Percentiles rank a stretch among this genome's conserved stretches.
phyloP scores from a whole-genome alignment of 2,888 invertebrate species.

The Ephialtes manifestator region DNA sequence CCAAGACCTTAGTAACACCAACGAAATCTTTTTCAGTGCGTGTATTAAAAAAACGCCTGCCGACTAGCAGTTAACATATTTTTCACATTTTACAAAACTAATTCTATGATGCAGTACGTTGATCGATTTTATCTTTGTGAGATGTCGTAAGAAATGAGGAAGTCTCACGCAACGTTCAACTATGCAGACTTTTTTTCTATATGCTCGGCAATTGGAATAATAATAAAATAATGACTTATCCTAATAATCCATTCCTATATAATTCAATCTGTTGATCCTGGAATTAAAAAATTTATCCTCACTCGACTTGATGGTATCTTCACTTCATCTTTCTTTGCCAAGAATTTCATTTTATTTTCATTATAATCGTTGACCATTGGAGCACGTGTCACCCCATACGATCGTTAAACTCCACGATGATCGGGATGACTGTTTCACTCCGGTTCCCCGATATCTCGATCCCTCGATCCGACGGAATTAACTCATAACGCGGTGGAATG shows the following conservation, averaged over 20 bases:
- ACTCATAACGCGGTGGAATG: conserved; percentile 84
- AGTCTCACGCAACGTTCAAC: too few species aligned
- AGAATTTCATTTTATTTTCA: background rate
- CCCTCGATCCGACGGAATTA: conserved; percentile 76
- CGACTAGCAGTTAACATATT: too few species aligned
- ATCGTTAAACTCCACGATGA: conserved; percentile 37
- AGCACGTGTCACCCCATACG: conserved; percentile 1
- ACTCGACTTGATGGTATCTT: background rate
- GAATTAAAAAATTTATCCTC: background rate
- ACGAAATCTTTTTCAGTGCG: too few species aligned
- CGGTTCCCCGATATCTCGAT: conserved; percentile 31
- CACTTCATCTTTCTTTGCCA: background rate
- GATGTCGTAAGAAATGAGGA: too few species aligned
- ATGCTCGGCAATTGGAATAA: background rate
- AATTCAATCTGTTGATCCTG: background rate
- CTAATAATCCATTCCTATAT: too few species aligned
- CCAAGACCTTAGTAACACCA: too few species aligned
- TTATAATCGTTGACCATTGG: background rate
- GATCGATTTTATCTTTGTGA: too few species aligned
- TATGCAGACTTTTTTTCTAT: too few species aligned
- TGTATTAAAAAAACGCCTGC: too few species aligned
- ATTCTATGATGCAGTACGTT: too few species aligned
- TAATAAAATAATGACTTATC: background rate
- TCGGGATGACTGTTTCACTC: conserved; percentile 10
- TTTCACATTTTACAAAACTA: too few species aligned